Evolutionary conservation across 2,113 vertebrate genomes (phyloP).

Genomic region (Solea senegalensis): DNA sequence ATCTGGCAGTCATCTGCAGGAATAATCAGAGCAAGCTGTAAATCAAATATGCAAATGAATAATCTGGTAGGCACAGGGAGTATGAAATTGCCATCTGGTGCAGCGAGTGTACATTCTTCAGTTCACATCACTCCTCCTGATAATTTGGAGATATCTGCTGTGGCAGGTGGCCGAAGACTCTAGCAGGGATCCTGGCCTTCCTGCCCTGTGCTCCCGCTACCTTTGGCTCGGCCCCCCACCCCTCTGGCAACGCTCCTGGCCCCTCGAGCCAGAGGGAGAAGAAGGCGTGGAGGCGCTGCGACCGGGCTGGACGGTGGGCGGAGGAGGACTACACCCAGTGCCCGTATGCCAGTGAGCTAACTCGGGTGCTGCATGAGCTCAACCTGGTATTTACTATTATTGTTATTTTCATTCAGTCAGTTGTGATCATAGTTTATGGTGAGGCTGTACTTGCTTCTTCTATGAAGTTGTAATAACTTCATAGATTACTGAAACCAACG

Average conservation of each 20-base stretch:
- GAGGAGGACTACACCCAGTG: conserved; percentile 91
- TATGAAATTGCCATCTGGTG: conserved; percentile 51
- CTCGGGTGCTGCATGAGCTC: conserved; percentile 87
- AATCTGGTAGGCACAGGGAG: conserved; percentile 34
- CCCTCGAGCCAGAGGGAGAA: conserved; percentile 70
- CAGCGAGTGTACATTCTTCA: not conserved
- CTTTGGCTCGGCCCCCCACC: conserved; percentile 76
- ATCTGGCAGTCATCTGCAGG: conserved; percentile 43
- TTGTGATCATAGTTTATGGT: too few relatives aligned
- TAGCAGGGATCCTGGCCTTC: conserved; percentile 87
- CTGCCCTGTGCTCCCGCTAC: conserved; percentile 82
- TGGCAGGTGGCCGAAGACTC: conserved; percentile 89
- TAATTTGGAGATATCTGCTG: conserved; percentile 15
- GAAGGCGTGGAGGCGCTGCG: conserved; percentile 89
- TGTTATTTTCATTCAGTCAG: too few relatives aligned
- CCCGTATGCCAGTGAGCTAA: conserved; percentile 87
- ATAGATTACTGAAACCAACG: too few relatives aligned
- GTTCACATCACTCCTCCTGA: not conserved
- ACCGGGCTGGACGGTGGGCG: conserved; percentile 85
- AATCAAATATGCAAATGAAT: conserved; percentile 51
- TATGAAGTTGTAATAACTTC: too few relatives aligned
- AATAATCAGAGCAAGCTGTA: conserved; percentile 38
- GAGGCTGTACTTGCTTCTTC: too few relatives aligned
- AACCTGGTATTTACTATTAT: conserved; percentile 82
- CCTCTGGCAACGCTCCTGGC: conserved; percentile 65